Conservation (phyloP, 2,797 vertebrate genomes). For the Poeciliopsis turneri region DNA sequence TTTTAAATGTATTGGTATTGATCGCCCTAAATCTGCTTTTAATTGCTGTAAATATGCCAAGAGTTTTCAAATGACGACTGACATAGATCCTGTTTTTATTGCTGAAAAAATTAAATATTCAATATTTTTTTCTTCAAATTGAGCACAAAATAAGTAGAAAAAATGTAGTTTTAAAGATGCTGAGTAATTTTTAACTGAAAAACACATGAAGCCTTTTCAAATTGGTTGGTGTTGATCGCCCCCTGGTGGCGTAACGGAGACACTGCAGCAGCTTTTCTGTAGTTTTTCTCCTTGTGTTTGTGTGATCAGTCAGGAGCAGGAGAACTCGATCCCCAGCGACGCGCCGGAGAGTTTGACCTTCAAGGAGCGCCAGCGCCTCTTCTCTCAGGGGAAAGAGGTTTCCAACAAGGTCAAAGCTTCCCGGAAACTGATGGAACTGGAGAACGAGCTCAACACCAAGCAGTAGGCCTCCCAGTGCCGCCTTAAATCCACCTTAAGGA, state of each 20-base stretch:
- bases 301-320: constrained; percentile 87
- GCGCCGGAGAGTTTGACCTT: constrained; percentile 95
- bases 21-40: too few relatives aligned
- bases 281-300: neutral
- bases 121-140: neutral
- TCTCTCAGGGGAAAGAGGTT: constrained; percentile 98
- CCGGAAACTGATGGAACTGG: constrained; percentile 96
- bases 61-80: neutral
- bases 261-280: neutral
- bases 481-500: constrained; percentile 46
- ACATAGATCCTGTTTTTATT: neutral
- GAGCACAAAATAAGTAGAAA: neutral
- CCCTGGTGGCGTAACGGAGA: neutral
- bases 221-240: neutral
- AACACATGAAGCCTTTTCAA: neutral
- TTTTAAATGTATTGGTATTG: too few relatives aligned
- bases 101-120: neutral
- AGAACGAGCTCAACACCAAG: constrained; percentile 98
- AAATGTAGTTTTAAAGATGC: neutral
- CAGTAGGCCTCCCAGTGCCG: constrained; percentile 67
- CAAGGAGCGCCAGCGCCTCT: constrained; percentile 96
- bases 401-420: constrained; percentile 98
- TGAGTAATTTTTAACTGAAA: neutral
- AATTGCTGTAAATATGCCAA: too few relatives aligned
- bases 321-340: constrained; percentile 81